Evolutionary conservation across 2,113 vertebrate genomes (phyloP).

Genomic region (Thinocorus orbignyianus): DNA sequence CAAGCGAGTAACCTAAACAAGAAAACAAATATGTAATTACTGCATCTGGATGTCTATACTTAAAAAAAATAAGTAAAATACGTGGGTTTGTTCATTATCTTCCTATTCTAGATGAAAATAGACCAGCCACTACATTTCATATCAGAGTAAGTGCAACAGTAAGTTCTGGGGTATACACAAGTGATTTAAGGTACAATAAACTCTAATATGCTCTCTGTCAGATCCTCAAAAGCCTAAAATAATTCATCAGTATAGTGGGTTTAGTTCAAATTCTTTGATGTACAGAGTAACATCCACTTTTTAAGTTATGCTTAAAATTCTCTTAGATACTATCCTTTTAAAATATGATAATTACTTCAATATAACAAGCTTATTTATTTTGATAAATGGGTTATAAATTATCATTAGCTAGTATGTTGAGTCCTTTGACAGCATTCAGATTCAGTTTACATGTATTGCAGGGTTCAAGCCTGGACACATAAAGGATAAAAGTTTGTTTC

Average conservation of each 20-base stretch:
- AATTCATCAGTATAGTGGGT: background rate
- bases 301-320: background rate
- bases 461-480: background rate
- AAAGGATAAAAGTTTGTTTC: background rate
- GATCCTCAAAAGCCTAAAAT: background rate
- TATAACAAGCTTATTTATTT: background rate
- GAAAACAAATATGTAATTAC: background rate
- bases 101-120: background rate
- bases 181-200: background rate
- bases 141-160: background rate
- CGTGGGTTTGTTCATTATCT: background rate
- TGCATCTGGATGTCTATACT: background rate
- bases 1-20: background rate
- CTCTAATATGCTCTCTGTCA: background rate
- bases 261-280: background rate
- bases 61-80: background rate
- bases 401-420: background rate
- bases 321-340: background rate
- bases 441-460: background rate
- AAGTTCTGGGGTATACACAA: background rate
- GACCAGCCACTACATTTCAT: background rate
- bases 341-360: background rate
- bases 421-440: background rate
- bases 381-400: background rate
- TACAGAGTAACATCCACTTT: background rate